Base-by-base conservation (phyloP, 2,888 invertebrate species). In the Cataglyphis livida region DNA sequence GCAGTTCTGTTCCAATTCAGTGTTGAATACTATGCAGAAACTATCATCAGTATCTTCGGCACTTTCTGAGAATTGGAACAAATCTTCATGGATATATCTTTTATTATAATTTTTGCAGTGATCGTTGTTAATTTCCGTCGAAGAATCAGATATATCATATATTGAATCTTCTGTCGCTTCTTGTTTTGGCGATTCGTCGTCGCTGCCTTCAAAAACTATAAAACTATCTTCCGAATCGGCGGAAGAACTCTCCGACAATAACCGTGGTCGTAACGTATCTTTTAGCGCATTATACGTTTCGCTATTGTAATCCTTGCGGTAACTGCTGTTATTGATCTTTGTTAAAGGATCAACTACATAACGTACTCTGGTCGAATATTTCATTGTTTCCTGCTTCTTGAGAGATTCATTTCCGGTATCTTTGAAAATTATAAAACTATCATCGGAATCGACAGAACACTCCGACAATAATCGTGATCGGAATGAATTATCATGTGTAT, bases 1-100 rank as follows among this genome's bases (percentile, higher is more conserved):
- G 5, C 75, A 86, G 62, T 90, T 90, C 44, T 83, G 85, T 73
- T 92, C 91, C 0, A 89, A 88, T 21, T 75, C 87, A 65, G 86
- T 84, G 66, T 92, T 91, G 79, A 94, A 94, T 4, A 93, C 89
- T 78, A 94, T 92, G 57, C 88, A 92, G 35, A 87, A 93, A 78
- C 92, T 93, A 61, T 93, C 93, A 28, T 93, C 93, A 0, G 94
- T 93, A 51, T 93, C 92, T n/a, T 92, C 87, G 5, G 94, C 93
- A 71, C 91, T 91, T 54, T 93, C 91, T 1, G 93, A 93, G 12
- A 7, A 32, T 38, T 28, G 59, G 0, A 38, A 25, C 25, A 1
- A 18, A 59, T 59, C 6, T 7, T 59, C 57, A 5, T 25, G 57
- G 25, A 18, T 48, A 48, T 48, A 48, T 48, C 1, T 57, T 38